Evolutionary conservation across 1,140 invertebrate species (phyloP).

Genomic region (Panagrolaimus sp.): DNA sequence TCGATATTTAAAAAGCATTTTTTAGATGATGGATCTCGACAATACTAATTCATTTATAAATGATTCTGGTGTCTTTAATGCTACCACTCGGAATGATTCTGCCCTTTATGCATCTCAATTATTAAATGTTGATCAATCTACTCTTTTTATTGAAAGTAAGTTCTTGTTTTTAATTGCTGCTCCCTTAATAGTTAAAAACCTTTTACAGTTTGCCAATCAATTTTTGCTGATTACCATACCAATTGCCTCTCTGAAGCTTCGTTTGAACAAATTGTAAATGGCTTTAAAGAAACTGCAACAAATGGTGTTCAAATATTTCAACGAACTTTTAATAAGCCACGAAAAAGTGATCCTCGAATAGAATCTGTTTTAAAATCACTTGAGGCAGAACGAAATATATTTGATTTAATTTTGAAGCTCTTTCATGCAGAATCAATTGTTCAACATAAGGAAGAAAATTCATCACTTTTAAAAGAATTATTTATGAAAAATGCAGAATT

Average conservation of each 20-base stretch:
- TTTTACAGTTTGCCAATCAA: background rate
- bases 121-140: too few species aligned
- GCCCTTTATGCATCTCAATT: too few species aligned
- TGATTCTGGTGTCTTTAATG: too few species aligned
- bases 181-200: background rate
- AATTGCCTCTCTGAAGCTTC: background rate
- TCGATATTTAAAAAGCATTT: too few species aligned
- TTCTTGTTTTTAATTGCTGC: background rate
- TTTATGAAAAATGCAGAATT: constrained; percentile 27
- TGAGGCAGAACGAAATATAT: constrained; percentile 22
- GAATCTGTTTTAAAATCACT: background rate
- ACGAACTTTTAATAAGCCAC: background rate
- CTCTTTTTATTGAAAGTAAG: background rate
- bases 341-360: background rate
- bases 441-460: constrained; percentile 14
- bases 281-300: background rate
- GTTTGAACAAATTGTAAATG: background rate
- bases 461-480: constrained; percentile 26
- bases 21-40: too few species aligned
- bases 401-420: constrained; percentile 28
- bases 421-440: constrained; percentile 19
- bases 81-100: too few species aligned
- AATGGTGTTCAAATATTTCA: background rate
- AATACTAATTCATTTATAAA: too few species aligned
- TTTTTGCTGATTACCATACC: background rate